Evolutionary conservation across 2,888 invertebrate genomes (phyloP).

Genomic region (Cataglyphis cursor): DNA sequence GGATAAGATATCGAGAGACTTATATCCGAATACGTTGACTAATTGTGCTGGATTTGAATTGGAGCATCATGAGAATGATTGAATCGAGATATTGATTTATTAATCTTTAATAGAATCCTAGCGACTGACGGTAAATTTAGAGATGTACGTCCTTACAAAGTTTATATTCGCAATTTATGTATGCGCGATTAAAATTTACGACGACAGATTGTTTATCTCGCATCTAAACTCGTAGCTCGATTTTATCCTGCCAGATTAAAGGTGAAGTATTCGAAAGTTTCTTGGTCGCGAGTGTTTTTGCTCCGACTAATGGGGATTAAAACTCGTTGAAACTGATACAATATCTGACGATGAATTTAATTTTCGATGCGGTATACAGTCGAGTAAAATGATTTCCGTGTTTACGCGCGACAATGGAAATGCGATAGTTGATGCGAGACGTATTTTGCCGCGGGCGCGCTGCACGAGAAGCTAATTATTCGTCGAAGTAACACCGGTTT

Average conservation of each 20-base stretch:
- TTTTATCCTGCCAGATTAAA: neutral
- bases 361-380: neutral
- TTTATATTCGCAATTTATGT: neutral
- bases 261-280: neutral
- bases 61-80: neutral
- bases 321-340: no score
- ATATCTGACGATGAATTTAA: neutral
- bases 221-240: neutral
- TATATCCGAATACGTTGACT: neutral
- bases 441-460: neutral
- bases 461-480: neutral
- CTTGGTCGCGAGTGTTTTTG: neutral
- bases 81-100: neutral
- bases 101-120: constrained; percentile 1
- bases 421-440: neutral
- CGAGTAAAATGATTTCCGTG: neutral
- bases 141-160: neutral
- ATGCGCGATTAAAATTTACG: neutral
- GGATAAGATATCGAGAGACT: neutral
- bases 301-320: neutral
- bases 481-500: constrained; percentile 20
- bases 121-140: neutral
- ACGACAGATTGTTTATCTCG: neutral
- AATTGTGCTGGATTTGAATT: neutral
- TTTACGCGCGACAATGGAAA: neutral